Evolutionary conservation across 2,888 invertebrate species (phyloP), one percentile per base, ranked within the genome.

Genomic region (Thymelicus acteon): DNA sequence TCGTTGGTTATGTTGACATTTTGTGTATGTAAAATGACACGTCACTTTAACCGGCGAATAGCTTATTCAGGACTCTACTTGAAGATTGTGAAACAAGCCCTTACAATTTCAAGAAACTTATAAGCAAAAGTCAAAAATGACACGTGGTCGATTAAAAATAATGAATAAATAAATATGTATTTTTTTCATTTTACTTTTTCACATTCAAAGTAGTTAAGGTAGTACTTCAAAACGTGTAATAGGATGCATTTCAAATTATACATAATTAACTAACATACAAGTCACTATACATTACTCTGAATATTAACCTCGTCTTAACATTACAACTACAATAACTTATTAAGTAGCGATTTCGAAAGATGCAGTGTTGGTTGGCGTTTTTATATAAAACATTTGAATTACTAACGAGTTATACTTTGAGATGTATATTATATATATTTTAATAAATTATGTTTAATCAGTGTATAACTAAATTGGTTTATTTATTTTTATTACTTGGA

Each of bases 281-380:
- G 15, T 60, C 39, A 60, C 39, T 58, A 60, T 60, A 60, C 47
- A 62, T 12, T 47, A 47, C 19, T 19, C 47, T 24, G 61, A 61
- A n/a, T 62, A 48, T 62, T 48, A 47, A 61, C 48, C 31, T 31
- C 48, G 7, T 4, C 48, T 62, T 48, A 62, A 54, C 7, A 24
- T 54, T 62, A 15, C 6, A 15, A 60, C 47, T 48, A 62, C 5
- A 48, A 62, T 62, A 62, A 62, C 61, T 61, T 61, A 60, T 47
- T 61, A 48, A 62, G 62, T 62, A 62, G 31, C 47, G 8, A n/a
- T 48, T n/a, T n/a, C 6, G 54, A 54, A 54, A 54, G 19, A 62
- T 48, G 48, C 62, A 62, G 62, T 62, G 62, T 62, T 62, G 62
- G 62, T 24, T 62, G 13, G 62, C 7, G 62, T 2, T 10, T 24